Evolutionary conservation across 2,888 invertebrate genomes (phyloP).

Genomic region (Leptarthrus brevirostris): DNA sequence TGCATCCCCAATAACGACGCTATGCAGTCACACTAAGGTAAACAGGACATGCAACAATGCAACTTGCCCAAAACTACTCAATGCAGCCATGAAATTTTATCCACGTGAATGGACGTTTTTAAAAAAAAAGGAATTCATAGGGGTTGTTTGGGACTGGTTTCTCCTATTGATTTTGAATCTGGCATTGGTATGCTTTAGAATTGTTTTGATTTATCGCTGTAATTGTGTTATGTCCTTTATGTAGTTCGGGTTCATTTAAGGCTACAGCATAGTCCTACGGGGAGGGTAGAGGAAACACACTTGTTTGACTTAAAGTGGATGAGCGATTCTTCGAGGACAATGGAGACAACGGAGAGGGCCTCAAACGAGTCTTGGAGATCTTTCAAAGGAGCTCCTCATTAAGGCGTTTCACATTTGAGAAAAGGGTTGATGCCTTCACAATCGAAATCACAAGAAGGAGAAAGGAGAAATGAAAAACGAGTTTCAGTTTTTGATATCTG

Average conservation of each 20-base stretch:
- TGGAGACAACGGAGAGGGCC: slow-evolving; percentile 15
- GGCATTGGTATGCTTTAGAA: too few relatives aligned
- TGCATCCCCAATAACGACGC: too few relatives aligned
- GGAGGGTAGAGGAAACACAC: not conserved
- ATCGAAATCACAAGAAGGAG: not conserved
- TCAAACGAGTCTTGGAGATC: slow-evolving; percentile 2
- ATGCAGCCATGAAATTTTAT: slow-evolving; percentile 2
- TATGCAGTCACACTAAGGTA: too few relatives aligned
- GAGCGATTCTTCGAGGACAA: slow-evolving; percentile 9
- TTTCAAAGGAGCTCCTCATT: slow-evolving; percentile 31
- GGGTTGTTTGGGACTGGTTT: too few relatives aligned
- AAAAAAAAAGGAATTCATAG: too few relatives aligned
- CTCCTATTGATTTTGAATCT: too few relatives aligned
- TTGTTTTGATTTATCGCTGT: too few relatives aligned
- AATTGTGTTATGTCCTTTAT: too few relatives aligned
- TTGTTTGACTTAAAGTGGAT: slow-evolving; percentile 31
- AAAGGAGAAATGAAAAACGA: slow-evolving; percentile 26
- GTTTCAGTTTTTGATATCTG: not conserved
- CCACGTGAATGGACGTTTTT: slow-evolving; percentile 20
- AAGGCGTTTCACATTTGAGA: slow-evolving; percentile 10
- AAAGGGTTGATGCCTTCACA: slow-evolving; percentile 21
- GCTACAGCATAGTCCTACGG: too few relatives aligned
- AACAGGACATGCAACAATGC: slow-evolving; percentile 38
- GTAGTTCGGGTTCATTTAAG: too few relatives aligned
- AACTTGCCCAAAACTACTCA: slow-evolving; percentile 19